Percentiles rank a stretch among this genome's conserved stretches.
Evolutionary conservation across 2,113 vertebrate genomes (phyloP).

Genomic region (Erythrolamprus reginae): DNA sequence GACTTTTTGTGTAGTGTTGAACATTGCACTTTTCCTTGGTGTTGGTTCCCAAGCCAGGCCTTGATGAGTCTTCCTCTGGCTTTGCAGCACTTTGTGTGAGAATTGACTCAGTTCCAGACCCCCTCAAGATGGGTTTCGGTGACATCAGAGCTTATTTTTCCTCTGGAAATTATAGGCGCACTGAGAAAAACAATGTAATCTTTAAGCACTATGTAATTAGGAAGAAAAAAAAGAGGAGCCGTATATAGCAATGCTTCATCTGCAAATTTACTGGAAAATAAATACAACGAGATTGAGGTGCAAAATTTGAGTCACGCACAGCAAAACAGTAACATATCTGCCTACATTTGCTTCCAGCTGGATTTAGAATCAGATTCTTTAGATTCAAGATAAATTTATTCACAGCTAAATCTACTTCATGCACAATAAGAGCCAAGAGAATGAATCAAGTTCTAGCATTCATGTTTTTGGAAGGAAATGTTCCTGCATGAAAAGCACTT

Average conservation of each 20-base stretch:
- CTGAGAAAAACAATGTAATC: background rate
- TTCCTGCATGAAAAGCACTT: background rate
- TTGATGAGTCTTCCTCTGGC: background rate
- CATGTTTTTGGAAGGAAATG: background rate
- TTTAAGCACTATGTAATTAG: background rate
- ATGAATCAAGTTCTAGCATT: background rate
- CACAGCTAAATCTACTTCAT: conserved; percentile 3
- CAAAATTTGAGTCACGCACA: background rate
- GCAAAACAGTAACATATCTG: background rate
- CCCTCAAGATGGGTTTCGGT: background rate
- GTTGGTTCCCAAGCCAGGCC: background rate
- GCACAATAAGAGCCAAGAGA: background rate
- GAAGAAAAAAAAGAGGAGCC: background rate
- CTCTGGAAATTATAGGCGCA: background rate
- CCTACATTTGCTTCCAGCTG: background rate
- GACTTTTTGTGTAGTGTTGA: background rate
- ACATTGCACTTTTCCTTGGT: background rate
- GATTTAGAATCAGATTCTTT: background rate
- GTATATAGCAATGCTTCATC: background rate
- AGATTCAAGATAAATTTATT: background rate
- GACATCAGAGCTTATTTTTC: conserved; percentile 16
- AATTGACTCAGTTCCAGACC: background rate
- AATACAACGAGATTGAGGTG: background rate
- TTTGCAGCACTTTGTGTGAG: background rate
- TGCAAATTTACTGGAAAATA: background rate